phyloP scores from a whole-genome alignment of 2,888 invertebrate genomes.

The Ischnus inquisitorius region DNA sequence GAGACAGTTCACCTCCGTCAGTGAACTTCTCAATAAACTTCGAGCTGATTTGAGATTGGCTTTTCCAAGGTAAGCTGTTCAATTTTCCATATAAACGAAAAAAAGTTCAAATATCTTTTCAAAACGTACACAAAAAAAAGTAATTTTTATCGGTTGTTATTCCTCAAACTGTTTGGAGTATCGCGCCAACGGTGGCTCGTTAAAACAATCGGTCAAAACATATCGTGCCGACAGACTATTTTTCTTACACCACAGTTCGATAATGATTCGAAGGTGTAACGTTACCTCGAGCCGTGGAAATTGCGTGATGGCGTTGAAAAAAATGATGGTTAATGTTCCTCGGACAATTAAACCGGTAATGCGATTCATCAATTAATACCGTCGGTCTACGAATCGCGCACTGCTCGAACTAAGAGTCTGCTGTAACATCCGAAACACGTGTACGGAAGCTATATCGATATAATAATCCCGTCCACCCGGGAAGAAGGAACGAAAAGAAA shows the following conservation, averaged over 20 bases:
- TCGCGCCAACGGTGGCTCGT: too few relatives aligned
- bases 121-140: background rate
- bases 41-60: conserved; percentile 94
- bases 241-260: background rate
- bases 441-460: conserved; percentile 58
- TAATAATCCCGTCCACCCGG: conserved; percentile 54
- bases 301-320: conserved; percentile 5
- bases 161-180: too few relatives aligned
- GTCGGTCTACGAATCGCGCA: conserved; percentile 9
- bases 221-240: background rate
- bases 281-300: conserved; percentile 12
- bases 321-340: conserved; percentile 25
- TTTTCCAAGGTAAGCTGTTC: conserved; percentile 91
- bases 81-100: background rate
- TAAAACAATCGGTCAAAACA: background rate
- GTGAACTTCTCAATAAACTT: conserved; percentile 94
- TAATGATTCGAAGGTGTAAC: conserved; percentile 8
- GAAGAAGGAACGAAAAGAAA: conserved; percentile 36
- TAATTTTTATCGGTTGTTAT: background rate
- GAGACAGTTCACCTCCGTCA: conserved; percentile 94
- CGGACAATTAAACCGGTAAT: conserved; percentile 44
- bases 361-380: conserved; percentile 40
- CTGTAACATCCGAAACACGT: conserved; percentile 26
- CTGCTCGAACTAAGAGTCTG: conserved; percentile 61
- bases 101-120: background rate